Evolutionary conservation across 2,797 vertebrate species (phyloP).

Genomic region (Cygnus olor): DNA sequence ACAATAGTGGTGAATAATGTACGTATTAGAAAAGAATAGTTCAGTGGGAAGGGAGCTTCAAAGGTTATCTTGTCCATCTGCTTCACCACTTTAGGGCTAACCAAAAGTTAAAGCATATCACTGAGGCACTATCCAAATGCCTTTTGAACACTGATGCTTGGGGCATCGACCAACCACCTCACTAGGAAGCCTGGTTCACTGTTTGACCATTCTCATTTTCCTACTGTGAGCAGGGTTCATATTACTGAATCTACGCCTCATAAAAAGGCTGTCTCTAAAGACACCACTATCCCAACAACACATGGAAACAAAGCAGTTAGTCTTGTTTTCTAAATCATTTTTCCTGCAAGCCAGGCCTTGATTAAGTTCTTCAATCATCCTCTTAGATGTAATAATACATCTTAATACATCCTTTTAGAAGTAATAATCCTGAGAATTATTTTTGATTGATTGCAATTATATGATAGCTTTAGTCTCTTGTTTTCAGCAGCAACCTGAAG

Average conservation of each 20-base stretch:
- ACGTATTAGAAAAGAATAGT: not conserved
- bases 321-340: not conserved
- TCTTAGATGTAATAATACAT: not conserved
- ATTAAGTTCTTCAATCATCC: not conserved
- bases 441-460: not conserved
- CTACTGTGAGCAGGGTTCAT: too few species aligned
- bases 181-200: too few species aligned
- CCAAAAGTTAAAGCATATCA: not conserved
- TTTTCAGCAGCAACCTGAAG: not conserved
- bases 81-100: not conserved
- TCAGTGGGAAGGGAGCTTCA: not conserved
- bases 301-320: not conserved
- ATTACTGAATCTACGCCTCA: not conserved
- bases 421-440: not conserved
- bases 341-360: not conserved
- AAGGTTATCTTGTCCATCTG: not conserved
- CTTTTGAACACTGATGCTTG: not conserved
- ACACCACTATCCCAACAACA: not conserved
- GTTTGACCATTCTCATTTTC: too few species aligned
- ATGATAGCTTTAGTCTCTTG: not conserved
- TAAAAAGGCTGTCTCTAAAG: not conserved
- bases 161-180: too few species aligned
- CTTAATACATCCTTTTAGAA: not conserved
- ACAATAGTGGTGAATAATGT: not conserved
- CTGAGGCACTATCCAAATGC: not conserved